Conservation (phyloP, 1,140 invertebrate species). For the Heliconius congener region DNA sequence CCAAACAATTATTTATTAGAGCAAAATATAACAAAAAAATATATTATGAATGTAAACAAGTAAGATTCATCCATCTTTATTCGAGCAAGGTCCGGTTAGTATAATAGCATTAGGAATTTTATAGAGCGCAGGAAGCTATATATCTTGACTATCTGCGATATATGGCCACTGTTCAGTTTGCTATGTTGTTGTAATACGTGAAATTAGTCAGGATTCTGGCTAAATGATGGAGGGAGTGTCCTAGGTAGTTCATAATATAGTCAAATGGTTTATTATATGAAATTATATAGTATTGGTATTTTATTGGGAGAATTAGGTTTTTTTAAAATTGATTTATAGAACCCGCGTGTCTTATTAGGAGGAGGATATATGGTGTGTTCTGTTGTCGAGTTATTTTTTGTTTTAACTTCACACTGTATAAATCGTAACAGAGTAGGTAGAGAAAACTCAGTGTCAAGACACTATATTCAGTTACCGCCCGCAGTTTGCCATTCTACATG, state of each 20-base stretch:
- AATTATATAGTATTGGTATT: neutral
- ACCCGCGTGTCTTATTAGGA: too few relatives aligned
- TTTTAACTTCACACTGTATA: too few relatives aligned
- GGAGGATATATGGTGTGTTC: too few relatives aligned
- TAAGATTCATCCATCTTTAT: neutral
- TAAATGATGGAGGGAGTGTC: neutral
- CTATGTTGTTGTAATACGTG: constrained; percentile 11
- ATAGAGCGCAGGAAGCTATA: constrained; percentile 27
- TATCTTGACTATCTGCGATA: constrained; percentile 14
- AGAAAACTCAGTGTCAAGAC: neutral
- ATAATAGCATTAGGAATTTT: constrained; percentile 17
- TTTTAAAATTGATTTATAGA: too few relatives aligned
- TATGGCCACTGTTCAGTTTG: constrained; percentile 8
- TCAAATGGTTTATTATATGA: neutral
- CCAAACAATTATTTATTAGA: neutral
- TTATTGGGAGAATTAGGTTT: too few relatives aligned
- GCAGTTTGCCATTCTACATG: too few relatives aligned
- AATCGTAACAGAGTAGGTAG: too few relatives aligned
- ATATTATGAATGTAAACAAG: constrained; percentile 7
- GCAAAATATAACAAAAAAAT: neutral
- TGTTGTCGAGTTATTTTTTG: too few relatives aligned
- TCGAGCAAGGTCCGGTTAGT: constrained; percentile 1
- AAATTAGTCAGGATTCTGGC: constrained; percentile 19
- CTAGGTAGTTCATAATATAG: neutral
- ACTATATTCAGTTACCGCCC: neutral